These are phyloP conservation scores for Nasonovia ribisnigri DNA, from an alignment of 2,888 invertebrate genomes.

Conservation along the genomic window DNA sequence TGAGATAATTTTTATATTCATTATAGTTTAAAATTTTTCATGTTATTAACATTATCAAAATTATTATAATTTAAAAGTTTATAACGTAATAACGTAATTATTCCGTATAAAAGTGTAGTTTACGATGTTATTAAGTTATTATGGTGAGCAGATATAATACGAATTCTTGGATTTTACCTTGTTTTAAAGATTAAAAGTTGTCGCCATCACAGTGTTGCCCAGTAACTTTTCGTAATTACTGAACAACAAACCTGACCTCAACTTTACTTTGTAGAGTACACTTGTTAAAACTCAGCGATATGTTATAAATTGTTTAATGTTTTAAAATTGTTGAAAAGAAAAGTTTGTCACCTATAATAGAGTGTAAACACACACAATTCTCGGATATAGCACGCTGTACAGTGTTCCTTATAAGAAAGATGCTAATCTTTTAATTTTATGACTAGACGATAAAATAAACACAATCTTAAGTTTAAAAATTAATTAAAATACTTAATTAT, in stretches of 20 bases:
- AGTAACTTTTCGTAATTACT: constrained; percentile 24
- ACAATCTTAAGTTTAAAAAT: neutral
- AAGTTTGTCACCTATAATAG: neutral
- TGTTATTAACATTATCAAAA: neutral
- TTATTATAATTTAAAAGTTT: neutral
- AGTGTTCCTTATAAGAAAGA: neutral
- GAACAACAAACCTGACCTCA: constrained; percentile 12
- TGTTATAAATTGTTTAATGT: neutral
- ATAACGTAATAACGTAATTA: neutral
- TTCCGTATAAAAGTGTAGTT: neutral
- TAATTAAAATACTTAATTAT: constrained; percentile 18
- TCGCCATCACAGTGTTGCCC: neutral
- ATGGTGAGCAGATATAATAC: neutral
- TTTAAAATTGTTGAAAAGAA: constrained; percentile 22
- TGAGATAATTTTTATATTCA: neutral
- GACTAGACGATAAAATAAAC: constrained; percentile 17
- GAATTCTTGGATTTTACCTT: neutral
- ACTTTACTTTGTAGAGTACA: neutral
- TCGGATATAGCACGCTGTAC: neutral
- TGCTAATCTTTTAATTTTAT: constrained; percentile 35
- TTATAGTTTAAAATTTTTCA: neutral
- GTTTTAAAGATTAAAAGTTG: constrained; percentile 28
- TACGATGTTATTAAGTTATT: neutral
- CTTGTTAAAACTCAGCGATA: neutral
- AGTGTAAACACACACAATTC: constrained; percentile 1